Evolutionary conservation across 2,888 invertebrate species (phyloP).

Genomic region (Ennomos erosarius): DNA sequence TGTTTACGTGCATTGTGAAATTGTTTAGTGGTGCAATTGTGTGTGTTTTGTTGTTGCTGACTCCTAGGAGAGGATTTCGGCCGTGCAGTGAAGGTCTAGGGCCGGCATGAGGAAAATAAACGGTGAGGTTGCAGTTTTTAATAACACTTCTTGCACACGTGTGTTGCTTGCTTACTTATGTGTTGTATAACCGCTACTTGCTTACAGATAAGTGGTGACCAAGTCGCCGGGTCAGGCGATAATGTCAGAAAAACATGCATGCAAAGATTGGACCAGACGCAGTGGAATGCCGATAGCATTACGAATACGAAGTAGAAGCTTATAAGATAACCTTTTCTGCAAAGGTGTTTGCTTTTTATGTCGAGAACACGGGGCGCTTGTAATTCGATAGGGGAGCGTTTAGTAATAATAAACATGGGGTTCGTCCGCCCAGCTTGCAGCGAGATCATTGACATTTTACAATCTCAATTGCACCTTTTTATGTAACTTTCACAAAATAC

Average conservation of each 20-base stretch:
- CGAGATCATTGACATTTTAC: conserved; percentile 45
- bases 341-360: conserved; percentile 55
- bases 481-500: conserved; percentile 33
- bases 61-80: conserved; percentile 75
- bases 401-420: conserved; percentile 59
- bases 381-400: conserved; percentile 60
- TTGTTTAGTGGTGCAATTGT: conserved; percentile 69
- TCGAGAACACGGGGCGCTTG: conserved; percentile 58
- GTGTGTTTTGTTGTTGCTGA: conserved; percentile 78
- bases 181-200: conserved; percentile 42
- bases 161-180: conserved; percentile 27
- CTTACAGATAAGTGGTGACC: conserved; percentile 56
- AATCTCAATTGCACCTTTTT: conserved; percentile 33
- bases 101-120: conserved; percentile 82
- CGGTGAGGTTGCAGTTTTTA: conserved; percentile 60
- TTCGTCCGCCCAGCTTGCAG: conserved; percentile 27
- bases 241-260: conserved; percentile 44
- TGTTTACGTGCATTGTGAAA: conserved; percentile 63
- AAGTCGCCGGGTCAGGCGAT: conserved; percentile 58
- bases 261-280: conserved; percentile 42
- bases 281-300: conserved; percentile 38
- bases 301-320: conserved; percentile 42
- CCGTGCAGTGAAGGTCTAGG: conserved; percentile 76
- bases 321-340: conserved; percentile 55
- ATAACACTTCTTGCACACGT: conserved; percentile 36